These are phyloP conservation scores for Talpa occidentalis DNA, from an alignment of 2,113 vertebrate genomes.

Conservation along the genomic window DNA sequence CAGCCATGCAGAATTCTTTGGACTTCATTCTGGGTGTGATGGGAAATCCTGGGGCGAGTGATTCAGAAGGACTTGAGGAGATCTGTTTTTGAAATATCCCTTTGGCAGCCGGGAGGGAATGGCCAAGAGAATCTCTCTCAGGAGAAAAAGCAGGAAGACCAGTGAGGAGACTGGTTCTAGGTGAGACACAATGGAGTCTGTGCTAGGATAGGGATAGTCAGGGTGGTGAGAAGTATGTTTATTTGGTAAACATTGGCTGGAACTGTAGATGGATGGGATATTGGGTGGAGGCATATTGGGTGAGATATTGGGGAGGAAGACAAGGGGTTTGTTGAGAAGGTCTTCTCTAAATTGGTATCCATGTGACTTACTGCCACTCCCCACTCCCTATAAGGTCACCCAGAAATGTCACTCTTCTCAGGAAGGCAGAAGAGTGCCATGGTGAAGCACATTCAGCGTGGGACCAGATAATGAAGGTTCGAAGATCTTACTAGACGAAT, in stretches of 20 bases:
- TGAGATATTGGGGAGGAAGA: neutral
- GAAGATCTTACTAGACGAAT: constrained; percentile 5
- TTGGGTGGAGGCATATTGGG: neutral
- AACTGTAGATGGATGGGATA: neutral
- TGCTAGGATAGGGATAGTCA: neutral
- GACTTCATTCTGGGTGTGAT: neutral
- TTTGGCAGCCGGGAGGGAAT: neutral
- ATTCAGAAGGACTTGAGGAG: neutral
- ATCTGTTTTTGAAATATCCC: neutral
- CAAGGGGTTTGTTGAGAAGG: neutral
- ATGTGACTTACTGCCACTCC: neutral
- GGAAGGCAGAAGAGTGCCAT: neutral
- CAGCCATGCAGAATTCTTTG: neutral
- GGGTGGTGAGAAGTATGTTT: neutral
- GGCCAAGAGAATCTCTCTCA: neutral
- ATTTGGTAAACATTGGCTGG: neutral
- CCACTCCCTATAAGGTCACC: neutral
- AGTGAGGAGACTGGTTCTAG: neutral
- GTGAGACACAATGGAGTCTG: neutral
- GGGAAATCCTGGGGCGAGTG: neutral
- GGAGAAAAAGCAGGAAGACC: neutral
- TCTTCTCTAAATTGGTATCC: constrained; percentile 16
- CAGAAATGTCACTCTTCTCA: neutral
- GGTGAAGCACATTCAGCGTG: constrained; percentile 1
- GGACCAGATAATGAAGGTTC: neutral